These are phyloP conservation scores for Eulithis testata DNA, from an alignment of 2,888 invertebrate genomes.

Conservation along the genomic window DNA sequence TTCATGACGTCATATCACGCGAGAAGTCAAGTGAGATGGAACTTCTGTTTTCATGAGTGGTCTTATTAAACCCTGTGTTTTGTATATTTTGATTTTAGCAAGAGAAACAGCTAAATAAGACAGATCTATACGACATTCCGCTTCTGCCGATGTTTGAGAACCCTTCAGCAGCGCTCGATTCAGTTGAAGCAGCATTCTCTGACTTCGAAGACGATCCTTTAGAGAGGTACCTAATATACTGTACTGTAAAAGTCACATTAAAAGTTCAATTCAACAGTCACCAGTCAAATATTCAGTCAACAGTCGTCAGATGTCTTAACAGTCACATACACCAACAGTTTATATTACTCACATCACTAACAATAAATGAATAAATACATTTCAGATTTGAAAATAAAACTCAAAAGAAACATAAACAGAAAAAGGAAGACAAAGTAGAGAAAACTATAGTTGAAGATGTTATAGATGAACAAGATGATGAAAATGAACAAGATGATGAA, in stretches of 20 bases:
- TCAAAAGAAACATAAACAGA: background rate
- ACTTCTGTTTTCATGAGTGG: too few species aligned
- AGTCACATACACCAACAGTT: background rate
- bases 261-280: background rate
- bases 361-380: background rate
- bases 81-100: conserved; percentile 52
- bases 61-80: too few species aligned
- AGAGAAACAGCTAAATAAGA: conserved; percentile 45
- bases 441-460: conserved; percentile 11
- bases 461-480: background rate
- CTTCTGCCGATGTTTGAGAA: conserved; percentile 28
- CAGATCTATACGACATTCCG: conserved; percentile 43
- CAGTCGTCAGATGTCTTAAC: background rate
- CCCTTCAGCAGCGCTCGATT: conserved; percentile 25
- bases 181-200: conserved; percentile 43
- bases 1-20: too few species aligned
- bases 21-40: too few species aligned
- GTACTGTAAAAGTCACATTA: too few species aligned
- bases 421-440: conserved; percentile 1
- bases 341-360: background rate
- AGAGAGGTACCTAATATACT: conserved; percentile 51
- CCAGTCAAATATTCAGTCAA: background rate
- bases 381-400: conserved; percentile 23
- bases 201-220: conserved; percentile 69
- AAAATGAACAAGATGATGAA: conserved; percentile 4